phyloP scores from a whole-genome alignment of 2,797 vertebrate species.

The Phoeniculus purpureus region DNA sequence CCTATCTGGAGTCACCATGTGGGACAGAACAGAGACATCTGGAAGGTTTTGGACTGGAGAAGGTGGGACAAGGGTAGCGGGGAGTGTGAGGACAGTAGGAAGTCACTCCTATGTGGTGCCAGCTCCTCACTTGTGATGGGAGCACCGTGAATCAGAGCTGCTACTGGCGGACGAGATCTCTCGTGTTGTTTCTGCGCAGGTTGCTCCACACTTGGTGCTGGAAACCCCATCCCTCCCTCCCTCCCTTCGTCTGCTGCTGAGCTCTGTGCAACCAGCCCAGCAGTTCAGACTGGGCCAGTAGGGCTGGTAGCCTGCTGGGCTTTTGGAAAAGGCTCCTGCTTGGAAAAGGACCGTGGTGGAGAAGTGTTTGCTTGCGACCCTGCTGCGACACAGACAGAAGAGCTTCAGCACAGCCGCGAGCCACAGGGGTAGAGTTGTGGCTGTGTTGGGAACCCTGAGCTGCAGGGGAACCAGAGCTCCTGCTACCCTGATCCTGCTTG shows the following conservation, averaged over 20 bases:
- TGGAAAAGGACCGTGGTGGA: fast-evolving
- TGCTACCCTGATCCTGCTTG: not conserved
- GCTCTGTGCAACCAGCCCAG: not conserved
- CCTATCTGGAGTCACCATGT: not conserved
- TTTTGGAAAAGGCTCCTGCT: not conserved
- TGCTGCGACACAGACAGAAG: not conserved
- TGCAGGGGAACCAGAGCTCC: not conserved
- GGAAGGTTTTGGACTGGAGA: no score
- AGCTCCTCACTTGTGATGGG: not conserved
- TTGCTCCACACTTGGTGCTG: not conserved
- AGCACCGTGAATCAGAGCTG: no score
- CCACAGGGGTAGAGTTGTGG: not conserved
- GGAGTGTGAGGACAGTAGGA: not conserved
- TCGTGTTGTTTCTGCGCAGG: not conserved
- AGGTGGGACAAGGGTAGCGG: not conserved
- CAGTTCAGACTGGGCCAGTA: not conserved
- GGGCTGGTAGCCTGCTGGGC: not conserved
- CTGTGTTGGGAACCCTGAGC: not conserved
- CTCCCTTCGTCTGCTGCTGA: not conserved
- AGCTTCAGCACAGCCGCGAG: not conserved
- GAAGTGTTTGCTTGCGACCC: not conserved
- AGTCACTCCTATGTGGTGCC: not conserved
- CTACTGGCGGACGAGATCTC: not conserved
- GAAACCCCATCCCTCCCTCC: not conserved
- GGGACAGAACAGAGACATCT: not conserved